phyloP scores from a whole-genome alignment of 2,888 invertebrate genomes.

The Thymelicus sylvestris region DNA sequence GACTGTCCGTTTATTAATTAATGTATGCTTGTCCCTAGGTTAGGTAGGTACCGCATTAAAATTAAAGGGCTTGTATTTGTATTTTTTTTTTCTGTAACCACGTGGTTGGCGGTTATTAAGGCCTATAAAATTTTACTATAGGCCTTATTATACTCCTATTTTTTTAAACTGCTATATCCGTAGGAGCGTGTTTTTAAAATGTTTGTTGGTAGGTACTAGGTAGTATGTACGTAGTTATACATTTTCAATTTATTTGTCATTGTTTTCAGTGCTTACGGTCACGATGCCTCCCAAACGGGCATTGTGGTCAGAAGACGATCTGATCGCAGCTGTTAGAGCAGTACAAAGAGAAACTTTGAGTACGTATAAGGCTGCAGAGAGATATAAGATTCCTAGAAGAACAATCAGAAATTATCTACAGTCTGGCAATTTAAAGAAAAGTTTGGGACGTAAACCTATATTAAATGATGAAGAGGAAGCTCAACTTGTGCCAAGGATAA shows the following conservation, averaged over 20 bases:
- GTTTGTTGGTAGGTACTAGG: neutral
- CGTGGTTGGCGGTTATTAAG: constrained; percentile 34
- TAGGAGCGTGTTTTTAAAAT: constrained; percentile 19
- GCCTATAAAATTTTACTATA: constrained; percentile 39
- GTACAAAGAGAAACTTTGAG: constrained; percentile 45
- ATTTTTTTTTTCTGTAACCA: neutral
- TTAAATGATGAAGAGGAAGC: constrained; percentile 45
- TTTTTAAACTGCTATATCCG: neutral
- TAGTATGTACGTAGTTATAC: neutral
- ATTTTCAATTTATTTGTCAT: constrained; percentile 8
- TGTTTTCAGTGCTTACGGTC: neutral
- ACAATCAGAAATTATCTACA: constrained; percentile 46
- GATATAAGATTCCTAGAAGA: constrained; percentile 47
- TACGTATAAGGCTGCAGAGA: constrained; percentile 43
- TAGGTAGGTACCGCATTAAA: too few species aligned
- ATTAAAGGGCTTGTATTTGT: too few species aligned
- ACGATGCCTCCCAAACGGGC: constrained; percentile 44
- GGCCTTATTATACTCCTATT: neutral
- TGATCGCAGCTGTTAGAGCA: constrained; percentile 39
- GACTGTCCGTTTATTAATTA: too few species aligned
- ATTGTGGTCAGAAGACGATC: constrained; percentile 45
- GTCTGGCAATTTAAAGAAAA: constrained; percentile 42
- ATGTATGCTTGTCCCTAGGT: too few species aligned
- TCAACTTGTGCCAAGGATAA: constrained; percentile 42
- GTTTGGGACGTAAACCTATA: constrained; percentile 45